A percentile compares a stretch with the other conserved stretches of the same genome.
Conservation (phyloP, 64 coral and sea anemone species). For the Pocillopora verrucosa region DNA sequence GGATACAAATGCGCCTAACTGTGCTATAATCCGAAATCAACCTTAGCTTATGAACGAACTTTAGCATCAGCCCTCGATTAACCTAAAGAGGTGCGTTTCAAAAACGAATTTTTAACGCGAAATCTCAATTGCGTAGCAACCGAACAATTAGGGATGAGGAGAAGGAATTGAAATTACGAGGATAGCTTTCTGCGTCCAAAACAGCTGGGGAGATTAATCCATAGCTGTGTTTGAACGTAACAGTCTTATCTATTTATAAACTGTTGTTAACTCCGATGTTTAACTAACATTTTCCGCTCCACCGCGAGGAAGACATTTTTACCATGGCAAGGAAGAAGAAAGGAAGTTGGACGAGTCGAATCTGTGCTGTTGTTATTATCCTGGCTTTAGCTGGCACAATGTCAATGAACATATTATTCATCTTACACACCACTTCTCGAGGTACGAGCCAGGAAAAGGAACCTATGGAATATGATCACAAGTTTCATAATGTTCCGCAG, state of each 20-base stretch:
- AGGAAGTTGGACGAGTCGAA: background rate
- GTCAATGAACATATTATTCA: conserved; percentile 24
- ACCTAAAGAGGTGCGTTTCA: too few species aligned
- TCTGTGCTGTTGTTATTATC: background rate
- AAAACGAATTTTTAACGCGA: too few species aligned
- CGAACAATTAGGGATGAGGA: too few species aligned
- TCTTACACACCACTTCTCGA: background rate
- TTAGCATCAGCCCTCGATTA: too few species aligned
- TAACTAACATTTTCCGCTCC: background rate
- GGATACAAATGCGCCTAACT: too few species aligned
- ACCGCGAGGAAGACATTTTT: background rate
- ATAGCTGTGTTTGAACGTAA: background rate
- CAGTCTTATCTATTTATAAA: background rate
- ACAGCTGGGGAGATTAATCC: too few species aligned
- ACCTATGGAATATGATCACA: background rate
- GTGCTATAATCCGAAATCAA: too few species aligned
- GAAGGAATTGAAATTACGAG: too few species aligned
- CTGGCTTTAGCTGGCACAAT: background rate
- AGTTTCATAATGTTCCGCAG: background rate
- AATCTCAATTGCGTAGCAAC: too few species aligned
- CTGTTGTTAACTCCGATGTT: background rate
- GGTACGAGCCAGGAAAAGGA: background rate
- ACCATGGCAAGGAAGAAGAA: background rate
- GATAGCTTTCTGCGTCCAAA: too few species aligned
- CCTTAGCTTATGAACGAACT: too few species aligned